phyloP scores from a whole-genome alignment of 2,797 vertebrate genomes.

The Eurystomus glaucurus region DNA sequence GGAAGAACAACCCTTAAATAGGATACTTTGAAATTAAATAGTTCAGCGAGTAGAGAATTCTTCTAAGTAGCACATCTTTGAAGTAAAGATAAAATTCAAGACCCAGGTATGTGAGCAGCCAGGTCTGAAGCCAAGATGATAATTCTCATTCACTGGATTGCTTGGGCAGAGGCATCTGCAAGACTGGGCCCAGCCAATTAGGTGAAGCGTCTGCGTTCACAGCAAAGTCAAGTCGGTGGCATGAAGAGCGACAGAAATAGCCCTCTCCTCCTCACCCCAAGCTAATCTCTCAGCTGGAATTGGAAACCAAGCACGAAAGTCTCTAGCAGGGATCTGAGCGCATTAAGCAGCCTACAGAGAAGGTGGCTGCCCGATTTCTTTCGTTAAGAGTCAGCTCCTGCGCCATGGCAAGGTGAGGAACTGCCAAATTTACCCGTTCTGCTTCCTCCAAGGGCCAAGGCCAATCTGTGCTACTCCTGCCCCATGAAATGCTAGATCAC shows the following conservation, averaged over 20 bases:
- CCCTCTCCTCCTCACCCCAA: not conserved
- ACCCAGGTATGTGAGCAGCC: not conserved
- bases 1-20: not conserved
- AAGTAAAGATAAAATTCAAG: not conserved
- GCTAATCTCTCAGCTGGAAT: conserved; percentile 21
- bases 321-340: not conserved
- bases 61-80: not conserved
- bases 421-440: not conserved
- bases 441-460: rapidly evolving
- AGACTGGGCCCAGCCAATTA: rapidly evolving
- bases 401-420: not conserved
- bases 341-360: not conserved
- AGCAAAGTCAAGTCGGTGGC: not conserved
- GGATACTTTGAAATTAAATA: not conserved
- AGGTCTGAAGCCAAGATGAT: not conserved
- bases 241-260: conserved; percentile 2
- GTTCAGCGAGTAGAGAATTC: not conserved
- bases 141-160: not conserved
- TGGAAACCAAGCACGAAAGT: not conserved
- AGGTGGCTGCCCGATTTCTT: not conserved
- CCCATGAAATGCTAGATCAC: rapidly evolving
- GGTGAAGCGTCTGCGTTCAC: not conserved
- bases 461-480: not conserved
- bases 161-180: not conserved
- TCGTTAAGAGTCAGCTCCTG: not conserved